Evolutionary conservation across 2,888 invertebrate species (phyloP).

Genomic region (Eretmocerus hayati): DNA sequence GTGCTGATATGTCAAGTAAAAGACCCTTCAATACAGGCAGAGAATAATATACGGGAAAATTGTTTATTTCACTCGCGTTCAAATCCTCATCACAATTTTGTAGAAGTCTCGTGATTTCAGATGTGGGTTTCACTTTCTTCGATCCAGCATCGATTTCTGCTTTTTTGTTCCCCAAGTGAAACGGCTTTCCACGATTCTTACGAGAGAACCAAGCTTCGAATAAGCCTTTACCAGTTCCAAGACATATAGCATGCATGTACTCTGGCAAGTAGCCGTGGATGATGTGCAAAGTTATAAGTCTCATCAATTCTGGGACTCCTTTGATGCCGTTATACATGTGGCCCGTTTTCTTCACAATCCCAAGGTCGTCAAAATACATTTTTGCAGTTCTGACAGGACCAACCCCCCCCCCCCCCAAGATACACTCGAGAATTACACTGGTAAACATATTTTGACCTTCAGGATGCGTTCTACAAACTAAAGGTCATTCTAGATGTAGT

Average conservation of each 20-base stretch:
- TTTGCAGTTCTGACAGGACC: no score
- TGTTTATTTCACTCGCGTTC: constrained; percentile 19
- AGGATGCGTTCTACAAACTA: no score
- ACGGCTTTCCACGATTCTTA: constrained; percentile 3
- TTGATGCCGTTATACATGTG: no score
- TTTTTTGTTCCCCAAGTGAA: constrained; percentile 7
- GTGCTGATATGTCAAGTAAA: constrained; percentile 11
- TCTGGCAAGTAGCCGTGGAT: constrained; percentile 20
- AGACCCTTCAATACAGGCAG: constrained; percentile 12
- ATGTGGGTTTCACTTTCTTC: constrained; percentile 7
- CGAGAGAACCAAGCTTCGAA: constrained; percentile 6
- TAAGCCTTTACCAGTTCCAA: constrained; percentile 18
- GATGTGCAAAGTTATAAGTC: no score
- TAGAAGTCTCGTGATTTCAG: constrained; percentile 14
- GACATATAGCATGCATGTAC: constrained; percentile 20
- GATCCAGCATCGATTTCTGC: constrained; percentile 9
- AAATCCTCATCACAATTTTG: constrained; percentile 4
- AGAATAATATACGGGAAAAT: constrained; percentile 21
- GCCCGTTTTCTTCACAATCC: no score
- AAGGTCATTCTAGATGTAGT: no score
- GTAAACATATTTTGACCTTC: no score
- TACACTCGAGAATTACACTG: no score
- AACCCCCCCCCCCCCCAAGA: no score
- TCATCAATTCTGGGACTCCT: no score
- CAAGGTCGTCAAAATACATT: no score